Percentiles rank a stretch among this genome's conserved stretches.
Conservation (phyloP, 2,113 vertebrate genomes). For the Diadophis punctatus region DNA sequence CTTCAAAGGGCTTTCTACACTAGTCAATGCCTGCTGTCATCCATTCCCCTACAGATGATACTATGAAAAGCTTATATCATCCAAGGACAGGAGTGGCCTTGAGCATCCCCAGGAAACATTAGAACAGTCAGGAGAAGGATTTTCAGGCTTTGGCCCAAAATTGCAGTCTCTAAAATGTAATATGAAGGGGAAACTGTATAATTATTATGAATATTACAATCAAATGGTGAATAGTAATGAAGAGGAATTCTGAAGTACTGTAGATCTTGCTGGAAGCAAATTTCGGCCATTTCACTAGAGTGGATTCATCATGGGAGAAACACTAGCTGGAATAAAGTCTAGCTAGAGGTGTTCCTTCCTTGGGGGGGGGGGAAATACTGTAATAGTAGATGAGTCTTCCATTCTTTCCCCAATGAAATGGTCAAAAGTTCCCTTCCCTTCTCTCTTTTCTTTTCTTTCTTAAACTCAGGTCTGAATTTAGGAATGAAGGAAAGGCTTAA, state of each 20-base stretch:
- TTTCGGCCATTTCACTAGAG: not conserved
- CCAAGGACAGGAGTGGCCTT: not conserved
- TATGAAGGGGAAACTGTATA: not conserved
- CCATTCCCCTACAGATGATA: not conserved
- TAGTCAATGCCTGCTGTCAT: not conserved
- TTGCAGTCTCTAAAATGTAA: not conserved
- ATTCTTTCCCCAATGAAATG: not conserved
- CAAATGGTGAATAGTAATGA: not conserved
- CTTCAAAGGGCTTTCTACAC: not conserved
- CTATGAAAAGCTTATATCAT: not conserved
- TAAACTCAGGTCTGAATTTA: not conserved
- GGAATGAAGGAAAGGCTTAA: not conserved
- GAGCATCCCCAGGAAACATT: not conserved
- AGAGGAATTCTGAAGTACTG: not conserved
- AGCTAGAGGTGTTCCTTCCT: not conserved
- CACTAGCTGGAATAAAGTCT: not conserved
- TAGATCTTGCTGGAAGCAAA: not conserved
- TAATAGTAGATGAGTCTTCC: not conserved
- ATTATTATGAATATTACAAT: not conserved
- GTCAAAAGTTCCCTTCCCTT: not conserved
- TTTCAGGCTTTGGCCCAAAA: not conserved
- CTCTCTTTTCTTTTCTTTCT: not conserved
- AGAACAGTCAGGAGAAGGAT: not conserved
- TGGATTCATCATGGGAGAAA: not conserved
- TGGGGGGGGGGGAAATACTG: not conserved